These are phyloP conservation scores for Brevimyrus niger DNA, from an alignment of 2,113 vertebrate species.

Conservation along the genomic window DNA sequence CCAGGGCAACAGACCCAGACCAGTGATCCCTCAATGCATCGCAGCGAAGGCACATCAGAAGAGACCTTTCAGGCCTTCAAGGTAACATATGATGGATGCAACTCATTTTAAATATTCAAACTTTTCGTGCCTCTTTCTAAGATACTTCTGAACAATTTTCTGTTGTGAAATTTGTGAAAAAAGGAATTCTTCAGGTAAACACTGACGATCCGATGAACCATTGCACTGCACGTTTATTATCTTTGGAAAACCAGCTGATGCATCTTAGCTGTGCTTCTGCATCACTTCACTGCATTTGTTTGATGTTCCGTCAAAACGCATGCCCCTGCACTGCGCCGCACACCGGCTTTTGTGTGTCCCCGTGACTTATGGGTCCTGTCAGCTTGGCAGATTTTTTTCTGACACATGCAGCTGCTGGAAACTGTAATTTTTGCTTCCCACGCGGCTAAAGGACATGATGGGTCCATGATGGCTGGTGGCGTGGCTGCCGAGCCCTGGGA, in stretches of 20 bases:
- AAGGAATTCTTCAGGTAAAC: background rate
- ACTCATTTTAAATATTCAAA: background rate
- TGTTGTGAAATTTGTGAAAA: background rate
- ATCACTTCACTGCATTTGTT: background rate
- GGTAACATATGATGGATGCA: background rate
- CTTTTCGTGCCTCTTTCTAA: background rate
- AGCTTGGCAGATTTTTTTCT: background rate
- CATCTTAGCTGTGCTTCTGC: background rate
- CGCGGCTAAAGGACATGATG: background rate
- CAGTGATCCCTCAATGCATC: background rate
- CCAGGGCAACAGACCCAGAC: background rate
- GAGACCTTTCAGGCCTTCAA: background rate
- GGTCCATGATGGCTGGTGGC: background rate
- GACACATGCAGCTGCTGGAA: background rate
- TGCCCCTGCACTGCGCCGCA: background rate
- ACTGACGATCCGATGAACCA: background rate
- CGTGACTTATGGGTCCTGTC: background rate
- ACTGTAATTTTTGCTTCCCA: background rate
- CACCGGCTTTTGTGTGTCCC: background rate
- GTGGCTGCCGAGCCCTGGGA: background rate
- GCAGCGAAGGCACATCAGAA: background rate
- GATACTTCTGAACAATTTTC: background rate
- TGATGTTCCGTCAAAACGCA: background rate
- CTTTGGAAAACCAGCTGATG: background rate
- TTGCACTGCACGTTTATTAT: background rate